phyloP scores from a whole-genome alignment of 2,888 invertebrate species.

The Acronicta aceris region DNA sequence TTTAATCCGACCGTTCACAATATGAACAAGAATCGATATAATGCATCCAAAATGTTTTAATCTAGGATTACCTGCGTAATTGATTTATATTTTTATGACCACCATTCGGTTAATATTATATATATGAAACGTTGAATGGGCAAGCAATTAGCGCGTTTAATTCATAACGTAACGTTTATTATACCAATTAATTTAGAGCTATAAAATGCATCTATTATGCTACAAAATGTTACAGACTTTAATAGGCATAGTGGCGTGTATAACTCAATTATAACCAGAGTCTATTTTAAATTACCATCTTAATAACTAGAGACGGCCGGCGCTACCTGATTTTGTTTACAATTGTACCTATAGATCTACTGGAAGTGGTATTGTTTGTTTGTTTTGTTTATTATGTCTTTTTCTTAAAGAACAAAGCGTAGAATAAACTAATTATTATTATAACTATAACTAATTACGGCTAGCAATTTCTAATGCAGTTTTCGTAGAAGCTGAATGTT shows the following conservation, averaged over 20 bases:
- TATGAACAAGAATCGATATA: conserved; percentile 2
- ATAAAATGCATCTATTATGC: conserved; percentile 48
- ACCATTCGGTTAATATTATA: conserved; percentile 11
- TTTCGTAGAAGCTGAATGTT: no score
- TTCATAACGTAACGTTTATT: conserved; percentile 45
- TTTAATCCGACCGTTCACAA: conserved; percentile 13
- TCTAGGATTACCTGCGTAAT: conserved; percentile 27
- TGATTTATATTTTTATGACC: conserved; percentile 38
- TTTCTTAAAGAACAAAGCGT: no score
- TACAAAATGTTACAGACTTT: conserved; percentile 63
- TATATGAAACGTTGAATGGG: no score
- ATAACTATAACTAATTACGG: no score
- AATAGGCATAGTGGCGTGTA: conserved; percentile 75
- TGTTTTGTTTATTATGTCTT: conserved; percentile 17
- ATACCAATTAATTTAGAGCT: conserved; percentile 43
- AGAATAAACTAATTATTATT: no score
- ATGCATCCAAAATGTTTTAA: conserved; percentile 28
- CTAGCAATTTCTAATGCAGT: no score
- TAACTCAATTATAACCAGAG: conserved; percentile 87
- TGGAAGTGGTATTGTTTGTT: conserved; percentile 61
- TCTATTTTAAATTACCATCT: conserved; percentile 79
- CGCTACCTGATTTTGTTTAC: conserved; percentile 75
- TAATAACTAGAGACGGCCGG: conserved; percentile 74
- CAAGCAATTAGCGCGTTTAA: conserved; percentile 34
- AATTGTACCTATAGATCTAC: conserved; percentile 44